These are phyloP conservation scores for Larimichthys polyactis DNA, from an alignment of 2,113 vertebrate species.

Conservation along the genomic window DNA sequence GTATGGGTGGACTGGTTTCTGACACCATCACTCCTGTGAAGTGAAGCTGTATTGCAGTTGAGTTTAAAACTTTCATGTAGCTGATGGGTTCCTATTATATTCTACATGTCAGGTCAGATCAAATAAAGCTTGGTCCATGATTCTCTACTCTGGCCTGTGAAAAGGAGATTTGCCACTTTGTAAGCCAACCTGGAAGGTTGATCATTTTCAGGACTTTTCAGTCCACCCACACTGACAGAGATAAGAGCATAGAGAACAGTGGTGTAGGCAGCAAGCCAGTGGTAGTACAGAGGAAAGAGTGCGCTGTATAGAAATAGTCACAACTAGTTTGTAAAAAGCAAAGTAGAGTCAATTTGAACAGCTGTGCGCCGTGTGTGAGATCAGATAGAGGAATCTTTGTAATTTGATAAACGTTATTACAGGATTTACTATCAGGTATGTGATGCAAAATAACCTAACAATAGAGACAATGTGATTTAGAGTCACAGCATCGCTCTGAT, in stretches of 20 bases:
- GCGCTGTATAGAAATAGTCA: constrained; percentile 19
- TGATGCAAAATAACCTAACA: constrained; percentile 7
- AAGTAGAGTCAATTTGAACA: constrained; percentile 5
- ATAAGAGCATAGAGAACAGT: constrained; percentile 44
- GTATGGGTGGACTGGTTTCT: constrained; percentile 4
- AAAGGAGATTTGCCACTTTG: constrained; percentile 40
- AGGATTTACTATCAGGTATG: background rate
- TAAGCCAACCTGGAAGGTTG: constrained; percentile 41
- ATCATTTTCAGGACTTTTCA: constrained; percentile 36
- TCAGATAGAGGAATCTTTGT: background rate
- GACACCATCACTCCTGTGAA: background rate
- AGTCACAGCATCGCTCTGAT: constrained; percentile 13
- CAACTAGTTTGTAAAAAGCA: constrained; percentile 25
- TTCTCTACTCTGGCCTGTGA: constrained; percentile 28
- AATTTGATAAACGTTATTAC: background rate
- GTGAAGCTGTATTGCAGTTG: background rate
- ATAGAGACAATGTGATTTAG: background rate
- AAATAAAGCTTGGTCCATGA: constrained; percentile 25
- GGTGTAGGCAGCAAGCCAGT: constrained; percentile 37
- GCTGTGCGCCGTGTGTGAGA: constrained; percentile 8
- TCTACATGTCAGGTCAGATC: constrained; percentile 35
- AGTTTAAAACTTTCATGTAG: constrained; percentile 14
- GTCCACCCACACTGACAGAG: constrained; percentile 51
- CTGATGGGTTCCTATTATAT: constrained; percentile 22
- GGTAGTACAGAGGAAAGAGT: constrained; percentile 9